Percentiles rank a stretch among this genome's conserved stretches.
phyloP scores from a whole-genome alignment of 2,797 vertebrate genomes.

The Hippocampus kuda region DNA sequence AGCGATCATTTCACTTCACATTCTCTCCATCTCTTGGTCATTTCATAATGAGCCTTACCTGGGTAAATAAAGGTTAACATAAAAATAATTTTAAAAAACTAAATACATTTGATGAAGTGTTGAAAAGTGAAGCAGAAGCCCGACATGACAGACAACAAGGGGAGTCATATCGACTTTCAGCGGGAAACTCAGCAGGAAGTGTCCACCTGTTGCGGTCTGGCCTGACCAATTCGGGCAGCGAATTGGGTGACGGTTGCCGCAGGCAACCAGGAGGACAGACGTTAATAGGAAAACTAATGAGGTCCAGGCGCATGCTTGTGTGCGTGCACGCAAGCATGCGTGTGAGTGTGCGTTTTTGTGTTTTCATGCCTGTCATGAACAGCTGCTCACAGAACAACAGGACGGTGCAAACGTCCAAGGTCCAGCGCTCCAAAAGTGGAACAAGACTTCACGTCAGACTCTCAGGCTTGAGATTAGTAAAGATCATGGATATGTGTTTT shows the following conservation, averaged over 20 bases:
- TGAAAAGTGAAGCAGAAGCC: background rate
- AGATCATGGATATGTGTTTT: no score
- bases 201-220: conserved; percentile 47
- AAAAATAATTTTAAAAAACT: no score
- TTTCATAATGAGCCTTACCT: background rate
- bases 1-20: conserved; percentile 14
- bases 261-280: conserved; percentile 52
- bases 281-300: conserved; percentile 67
- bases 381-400: conserved; percentile 28
- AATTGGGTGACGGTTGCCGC: conserved; percentile 35
- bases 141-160: background rate
- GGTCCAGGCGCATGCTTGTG: conserved; percentile 38
- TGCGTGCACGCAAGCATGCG: conserved; percentile 31
- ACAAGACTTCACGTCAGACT: background rate
- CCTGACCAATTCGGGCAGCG: conserved; percentile 50
- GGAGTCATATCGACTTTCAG: conserved; percentile 13
- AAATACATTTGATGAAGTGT: background rate
- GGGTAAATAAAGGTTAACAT: no score
- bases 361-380: conserved; percentile 35
- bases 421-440: background rate
- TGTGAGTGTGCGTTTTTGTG: conserved; percentile 20
- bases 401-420: background rate
- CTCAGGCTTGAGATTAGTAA: no score
- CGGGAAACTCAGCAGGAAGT: conserved; percentile 22
- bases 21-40: conserved; percentile 3